A percentile compares a stretch with the other conserved stretches of the same genome.
phyloP scores from a whole-genome alignment of 2,113 vertebrate genomes.

The Lasiurus borealis region DNA sequence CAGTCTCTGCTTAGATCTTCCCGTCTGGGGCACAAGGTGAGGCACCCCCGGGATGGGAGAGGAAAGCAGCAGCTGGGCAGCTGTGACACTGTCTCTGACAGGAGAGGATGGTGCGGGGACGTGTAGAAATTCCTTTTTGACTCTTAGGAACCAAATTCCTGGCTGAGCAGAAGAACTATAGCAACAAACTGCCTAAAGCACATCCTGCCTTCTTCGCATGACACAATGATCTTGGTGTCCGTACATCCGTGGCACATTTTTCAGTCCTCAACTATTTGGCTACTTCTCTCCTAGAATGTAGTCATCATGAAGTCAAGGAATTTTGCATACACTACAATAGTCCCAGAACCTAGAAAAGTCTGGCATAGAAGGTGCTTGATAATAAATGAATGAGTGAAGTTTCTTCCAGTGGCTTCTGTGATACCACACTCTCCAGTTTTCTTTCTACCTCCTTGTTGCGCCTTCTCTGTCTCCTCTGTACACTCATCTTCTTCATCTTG shows the following conservation, averaged over 20 bases:
- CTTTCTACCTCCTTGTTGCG: background rate
- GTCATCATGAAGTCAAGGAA: background rate
- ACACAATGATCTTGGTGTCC: background rate
- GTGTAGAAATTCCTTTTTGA: background rate
- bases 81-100: background rate
- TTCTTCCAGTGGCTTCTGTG: background rate
- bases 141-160: conserved; percentile 21
- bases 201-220: background rate
- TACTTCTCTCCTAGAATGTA: background rate
- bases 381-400: background rate
- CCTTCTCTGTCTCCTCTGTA: background rate
- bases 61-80: background rate
- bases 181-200: background rate
- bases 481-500: background rate
- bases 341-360: background rate
- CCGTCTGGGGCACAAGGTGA: background rate
- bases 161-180: background rate
- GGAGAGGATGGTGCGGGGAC: background rate
- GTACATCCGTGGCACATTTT: background rate
- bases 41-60: background rate
- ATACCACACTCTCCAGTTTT: background rate
- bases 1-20: background rate
- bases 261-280: background rate
- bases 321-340: background rate
- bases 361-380: background rate